Base-by-base conservation (phyloP, 2,113 vertebrate species). In the Chascanopsetta lugubris region DNA sequence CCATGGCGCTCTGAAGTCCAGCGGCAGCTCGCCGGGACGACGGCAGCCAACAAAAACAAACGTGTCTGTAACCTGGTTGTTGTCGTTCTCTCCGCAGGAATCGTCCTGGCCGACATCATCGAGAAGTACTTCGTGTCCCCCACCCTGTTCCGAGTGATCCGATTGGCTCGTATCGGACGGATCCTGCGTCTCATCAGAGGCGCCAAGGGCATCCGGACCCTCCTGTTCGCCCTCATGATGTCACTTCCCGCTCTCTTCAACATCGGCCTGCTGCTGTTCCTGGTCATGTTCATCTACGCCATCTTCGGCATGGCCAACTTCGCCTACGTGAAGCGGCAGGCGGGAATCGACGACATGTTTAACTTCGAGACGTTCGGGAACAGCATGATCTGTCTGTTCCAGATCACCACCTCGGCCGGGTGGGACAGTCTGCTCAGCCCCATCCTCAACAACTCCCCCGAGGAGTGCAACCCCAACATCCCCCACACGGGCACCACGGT, bases 241-340 rank as follows among this genome's bases (percentile, higher is more conserved):
- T 99, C 96, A 0, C 94, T 98, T 4, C 96, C 96, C 0, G 97
- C 97, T 18, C 90, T 98, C 61, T 99, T 99, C 91, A 99, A 98
- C 89, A 99, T 99, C 8, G 97, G 97, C 3, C 94, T 99, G 53
- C 92, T 99, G 72, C 94, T 99, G 49, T 98, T 99, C 88, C 94
- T 99, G 0, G 96, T 98, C 83, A 98, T 99, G 96, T 99, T 99
- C 87, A 98, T 99, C 86, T 99, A 98, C 68, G 94, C 97, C 89
- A 98, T 99, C 85, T 99, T 99, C 34, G 97, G 97, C 82, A 98
- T 99, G 97, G 95, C 97, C 76, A 98, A 97, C 88, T 98, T 99
- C 53, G 96, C 96, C 58, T 97, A 98, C 0, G 97, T 99, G 13
- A 98, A 97, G 81, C 94, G 90, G 69, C 95, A 97, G 45, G 13